phyloP scores from a whole-genome alignment of 2,113 vertebrate species.

The Laticauda colubrina region DNA sequence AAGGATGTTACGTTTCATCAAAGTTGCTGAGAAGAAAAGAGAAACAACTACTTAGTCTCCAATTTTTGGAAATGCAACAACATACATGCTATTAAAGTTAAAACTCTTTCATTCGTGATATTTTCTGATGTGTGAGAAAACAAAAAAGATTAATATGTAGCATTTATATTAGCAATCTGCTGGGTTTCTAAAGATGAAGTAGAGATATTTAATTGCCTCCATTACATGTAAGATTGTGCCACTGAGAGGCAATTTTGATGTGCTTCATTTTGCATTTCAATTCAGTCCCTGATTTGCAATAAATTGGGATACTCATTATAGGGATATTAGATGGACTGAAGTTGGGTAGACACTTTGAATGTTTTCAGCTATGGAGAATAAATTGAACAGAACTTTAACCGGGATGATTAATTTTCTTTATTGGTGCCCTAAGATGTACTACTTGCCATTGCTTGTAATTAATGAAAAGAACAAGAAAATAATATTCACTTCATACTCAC shows the following conservation, averaged over 20 bases:
- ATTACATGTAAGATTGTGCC: not conserved
- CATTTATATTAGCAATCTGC: not conserved
- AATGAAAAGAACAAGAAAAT: constrained; percentile 19
- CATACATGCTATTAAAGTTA: not conserved
- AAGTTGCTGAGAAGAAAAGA: not conserved
- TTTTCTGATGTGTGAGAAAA: not conserved
- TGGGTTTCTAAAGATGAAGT: not conserved
- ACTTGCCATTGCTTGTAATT: not conserved
- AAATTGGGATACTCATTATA: not conserved
- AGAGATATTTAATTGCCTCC: not conserved
- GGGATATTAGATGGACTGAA: not conserved
- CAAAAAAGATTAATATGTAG: not conserved
- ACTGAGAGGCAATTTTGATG: not conserved
- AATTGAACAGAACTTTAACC: constrained; percentile 14
- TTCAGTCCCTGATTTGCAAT: not conserved
- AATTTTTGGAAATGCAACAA: not conserved
- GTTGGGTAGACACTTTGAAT: not conserved
- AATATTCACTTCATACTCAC: not conserved
- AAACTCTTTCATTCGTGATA: not conserved
- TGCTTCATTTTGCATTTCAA: not conserved
- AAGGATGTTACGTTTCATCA: not conserved
- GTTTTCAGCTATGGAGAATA: not conserved
- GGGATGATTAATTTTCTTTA: constrained; percentile 20
- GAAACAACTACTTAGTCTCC: not conserved
- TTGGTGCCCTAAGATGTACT: not conserved